A percentile compares a stretch with the other conserved stretches of the same genome.
Conservation (phyloP, 2,113 vertebrate species). For the Actinemys pallida region DNA sequence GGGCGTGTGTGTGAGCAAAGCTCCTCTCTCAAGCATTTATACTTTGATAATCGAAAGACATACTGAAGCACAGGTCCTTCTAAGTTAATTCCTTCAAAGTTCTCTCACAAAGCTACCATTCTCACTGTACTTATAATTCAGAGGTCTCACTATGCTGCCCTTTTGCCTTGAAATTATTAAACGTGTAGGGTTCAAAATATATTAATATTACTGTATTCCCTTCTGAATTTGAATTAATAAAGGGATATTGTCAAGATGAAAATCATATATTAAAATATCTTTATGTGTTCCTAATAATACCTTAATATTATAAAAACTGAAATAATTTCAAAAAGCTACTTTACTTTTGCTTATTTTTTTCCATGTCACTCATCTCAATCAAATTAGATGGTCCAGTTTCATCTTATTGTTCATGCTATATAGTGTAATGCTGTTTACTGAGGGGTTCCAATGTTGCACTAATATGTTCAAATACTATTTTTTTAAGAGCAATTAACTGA, state of each 20-base stretch:
- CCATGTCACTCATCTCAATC: neutral
- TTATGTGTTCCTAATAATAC: neutral
- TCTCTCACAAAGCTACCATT: neutral
- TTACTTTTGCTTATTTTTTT: neutral
- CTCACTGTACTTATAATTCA: neutral
- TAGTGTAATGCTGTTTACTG: fast-evolving
- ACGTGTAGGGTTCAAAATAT: neutral
- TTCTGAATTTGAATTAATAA: neutral
- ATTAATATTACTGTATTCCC: neutral
- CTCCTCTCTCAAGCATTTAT: neutral
- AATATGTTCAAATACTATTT: neutral
- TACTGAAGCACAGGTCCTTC: neutral
- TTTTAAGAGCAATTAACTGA: neutral
- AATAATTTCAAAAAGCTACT: neutral
- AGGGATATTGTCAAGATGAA: neutral
- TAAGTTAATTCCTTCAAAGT: neutral
- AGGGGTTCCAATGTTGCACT: neutral
- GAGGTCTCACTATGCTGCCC: neutral
- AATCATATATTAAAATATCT: neutral
- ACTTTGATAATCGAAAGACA: neutral
- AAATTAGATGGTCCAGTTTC: neutral
- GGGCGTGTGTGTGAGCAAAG: neutral
- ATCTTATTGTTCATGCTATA: neutral
- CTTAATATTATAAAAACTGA: neutral
- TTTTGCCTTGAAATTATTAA: neutral